phyloP scores from a whole-genome alignment of 2,797 vertebrate genomes.

The Nannoperca australis region DNA sequence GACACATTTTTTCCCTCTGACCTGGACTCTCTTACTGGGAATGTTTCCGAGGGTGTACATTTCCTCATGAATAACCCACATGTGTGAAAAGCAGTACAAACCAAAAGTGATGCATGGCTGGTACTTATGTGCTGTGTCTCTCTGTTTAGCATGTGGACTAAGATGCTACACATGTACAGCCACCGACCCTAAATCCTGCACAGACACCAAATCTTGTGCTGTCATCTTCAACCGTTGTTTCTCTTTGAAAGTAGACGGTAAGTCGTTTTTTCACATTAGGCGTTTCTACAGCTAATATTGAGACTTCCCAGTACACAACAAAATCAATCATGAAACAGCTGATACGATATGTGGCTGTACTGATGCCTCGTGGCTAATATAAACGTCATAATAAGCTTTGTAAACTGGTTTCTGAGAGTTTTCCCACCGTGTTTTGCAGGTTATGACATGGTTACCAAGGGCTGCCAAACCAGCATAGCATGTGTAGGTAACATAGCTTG shows the following conservation, averaged over 20 bases:
- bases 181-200: conserved; percentile 53
- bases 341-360: background rate
- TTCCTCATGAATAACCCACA: background rate
- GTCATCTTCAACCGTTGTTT: conserved; percentile 61
- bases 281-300: background rate
- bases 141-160: conserved; percentile 63
- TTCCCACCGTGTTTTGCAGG: conserved; percentile 41
- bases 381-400: background rate
- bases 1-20: too few species aligned
- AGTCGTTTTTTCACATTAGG: background rate
- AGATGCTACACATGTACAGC: conserved; percentile 70
- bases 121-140: conserved; percentile 24
- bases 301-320: background rate
- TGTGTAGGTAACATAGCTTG: conserved; percentile 1
- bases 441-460: conserved; percentile 38
- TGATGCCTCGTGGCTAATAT: background rate
- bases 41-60: too few species aligned
- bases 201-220: conserved; percentile 38
- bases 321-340: background rate
- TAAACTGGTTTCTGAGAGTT: background rate
- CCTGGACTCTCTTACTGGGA: too few species aligned
- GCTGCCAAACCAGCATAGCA: conserved; percentile 19
- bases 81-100: background rate
- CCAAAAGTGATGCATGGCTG: background rate
- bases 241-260: conserved; percentile 32